Evolutionary conservation across 1,140 invertebrate genomes (phyloP), one percentile per base, ranked within the genome.

Genomic region (Hypsibius dujardini): DNA sequence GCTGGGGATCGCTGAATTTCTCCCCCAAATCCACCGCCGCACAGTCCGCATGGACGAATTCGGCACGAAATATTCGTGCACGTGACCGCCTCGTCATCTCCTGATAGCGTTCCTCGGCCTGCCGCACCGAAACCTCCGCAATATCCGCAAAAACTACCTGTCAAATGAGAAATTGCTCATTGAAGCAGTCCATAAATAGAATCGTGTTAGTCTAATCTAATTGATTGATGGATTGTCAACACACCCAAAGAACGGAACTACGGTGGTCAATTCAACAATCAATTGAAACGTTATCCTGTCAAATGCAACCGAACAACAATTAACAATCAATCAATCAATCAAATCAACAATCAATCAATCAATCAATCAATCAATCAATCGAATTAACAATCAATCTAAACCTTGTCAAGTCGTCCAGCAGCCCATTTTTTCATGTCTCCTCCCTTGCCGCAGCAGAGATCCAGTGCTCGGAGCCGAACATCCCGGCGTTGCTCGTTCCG

Each of bases 361-460:
- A 28, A 28, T 28, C 28, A 28, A 28, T 28, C 28, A 28, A n/a
- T n/a, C n/a, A n/a, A n/a, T n/a, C n/a, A n/a, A n/a, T n/a, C n/a
- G n/a, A 28, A 28, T 28, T 28, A 28, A 28, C 28, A 28, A 28
- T 28, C 28, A 28, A 28, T 28, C 28, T 28, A 28, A 28, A 28
- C 28, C 28, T 92, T 87, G 2, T 84, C 82, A 50, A 95, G 88
- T 72, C 84, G 82, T 1, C 84, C 87, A 76, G 91, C 92, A 74
- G 86, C 85, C 93, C 94, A 99, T 80, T 98, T 98, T 1, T 89
- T 81, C 28, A 98, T 81, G 81, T 97, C 95, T 1, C 95, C 95
- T 42, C 95, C 95, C 84, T 98, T 98, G 1, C 95, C 95, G 77
- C 84, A 86, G 70, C 84, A 84, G 56, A 87, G 75, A 76, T 87